These are phyloP conservation scores for Numida meleagris DNA, from an alignment of 2,113 vertebrate genomes.

Conservation along the genomic window DNA sequence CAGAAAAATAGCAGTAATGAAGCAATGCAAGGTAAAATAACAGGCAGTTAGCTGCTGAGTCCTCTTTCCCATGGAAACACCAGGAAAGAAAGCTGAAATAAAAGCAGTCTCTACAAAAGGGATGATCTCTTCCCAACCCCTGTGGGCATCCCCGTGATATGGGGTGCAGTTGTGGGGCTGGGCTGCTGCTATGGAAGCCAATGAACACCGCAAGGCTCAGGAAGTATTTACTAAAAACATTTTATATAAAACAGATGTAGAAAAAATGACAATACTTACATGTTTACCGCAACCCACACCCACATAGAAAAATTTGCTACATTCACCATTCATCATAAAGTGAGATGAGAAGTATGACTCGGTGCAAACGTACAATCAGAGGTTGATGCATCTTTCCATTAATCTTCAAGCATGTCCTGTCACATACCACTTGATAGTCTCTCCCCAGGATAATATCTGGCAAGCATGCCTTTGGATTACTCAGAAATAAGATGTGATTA, in stretches of 20 bases:
- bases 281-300: background rate
- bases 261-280: conserved; percentile 27
- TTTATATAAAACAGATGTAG: conserved; percentile 56
- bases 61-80: conserved; percentile 11
- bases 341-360: conserved; percentile 6
- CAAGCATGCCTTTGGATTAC: background rate
- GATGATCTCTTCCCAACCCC: background rate
- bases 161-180: fast-evolving
- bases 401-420: background rate
- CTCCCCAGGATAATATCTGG: background rate
- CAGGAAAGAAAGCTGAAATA: background rate
- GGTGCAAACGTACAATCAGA: background rate
- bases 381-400: background rate
- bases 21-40: background rate
- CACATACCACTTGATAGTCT: background rate
- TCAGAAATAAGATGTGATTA: background rate
- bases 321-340: background rate
- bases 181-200: background rate
- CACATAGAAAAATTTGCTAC: conserved; percentile 43
- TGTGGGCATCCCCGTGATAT: background rate
- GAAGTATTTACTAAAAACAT: background rate
- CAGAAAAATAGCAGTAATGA: background rate
- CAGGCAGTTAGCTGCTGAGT: background rate
- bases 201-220: background rate
- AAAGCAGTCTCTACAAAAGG: background rate